Base-by-base conservation (phyloP, 2,797 vertebrate genomes). In the Hippopotamyrus pictus region DNA sequence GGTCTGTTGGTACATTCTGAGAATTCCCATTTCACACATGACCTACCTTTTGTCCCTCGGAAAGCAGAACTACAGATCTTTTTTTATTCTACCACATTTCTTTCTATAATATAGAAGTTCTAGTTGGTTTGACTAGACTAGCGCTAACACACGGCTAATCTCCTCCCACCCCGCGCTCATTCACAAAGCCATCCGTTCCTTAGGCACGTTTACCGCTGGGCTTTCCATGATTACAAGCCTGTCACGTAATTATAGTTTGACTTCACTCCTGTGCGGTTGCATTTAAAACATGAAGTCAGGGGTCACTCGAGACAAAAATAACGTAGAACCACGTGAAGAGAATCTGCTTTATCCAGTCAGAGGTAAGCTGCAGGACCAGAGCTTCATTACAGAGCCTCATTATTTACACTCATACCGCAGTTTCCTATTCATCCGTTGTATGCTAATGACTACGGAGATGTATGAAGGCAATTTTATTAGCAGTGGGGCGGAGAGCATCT, bases 341-440 rank as follows among this genome's bases (percentile, higher is more conserved):
- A 73, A 73, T 73, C 25, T 73, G 33, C 69, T 73, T 73, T 5
- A 17, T 33, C 22, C 37, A 41, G 73, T 76, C 73, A 44, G 25
- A 44, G 73, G 73, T 79, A 44, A 44, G 5, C 50, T 57, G 50
- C 50, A 37, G 50, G 57, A 88, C 41, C 5, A 17, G 14, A 12
- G 86, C 41, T 48, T 12, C 19, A 88, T 46, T 86, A 62, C 62
- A 69, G 19, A 29, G 17, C 57, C 86, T 88, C 54, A 88, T 88
- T 65, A 65, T 44, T 65, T 88, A 69, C 57, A 65, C 33, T 57
- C 19, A 19, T 46, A 46, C 19, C 17, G 19, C 57, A 65, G 86
- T 65, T 65, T 88, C 37, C 86, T 88, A 9, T 44, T 88, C 54
- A 62, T 88, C 86, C 29, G n/a, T 88, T 65, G 37, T 88, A 65